A percentile compares a stretch with the other conserved stretches of the same genome.
Evolutionary conservation across 2,113 vertebrate species (phyloP).

Genomic region (Notothenia rossii): DNA sequence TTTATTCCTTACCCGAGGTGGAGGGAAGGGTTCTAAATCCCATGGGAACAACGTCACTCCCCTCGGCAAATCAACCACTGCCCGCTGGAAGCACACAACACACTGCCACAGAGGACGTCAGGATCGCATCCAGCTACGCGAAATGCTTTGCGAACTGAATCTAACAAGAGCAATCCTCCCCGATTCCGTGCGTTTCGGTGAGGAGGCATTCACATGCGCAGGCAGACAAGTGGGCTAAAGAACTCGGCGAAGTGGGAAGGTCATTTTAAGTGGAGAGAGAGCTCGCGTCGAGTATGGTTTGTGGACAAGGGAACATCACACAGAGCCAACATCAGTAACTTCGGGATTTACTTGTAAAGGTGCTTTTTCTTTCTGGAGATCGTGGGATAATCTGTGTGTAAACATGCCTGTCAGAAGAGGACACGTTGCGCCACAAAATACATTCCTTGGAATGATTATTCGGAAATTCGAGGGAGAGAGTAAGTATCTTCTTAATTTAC

Average conservation of each 20-base stretch:
- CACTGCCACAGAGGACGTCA: slow-evolving; percentile 81
- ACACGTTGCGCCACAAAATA: slow-evolving; percentile 99
- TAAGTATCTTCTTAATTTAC: slow-evolving; percentile 85
- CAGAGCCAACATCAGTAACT: slow-evolving; percentile 86
- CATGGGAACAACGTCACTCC: slow-evolving; percentile 85
- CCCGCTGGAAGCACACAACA: slow-evolving; percentile 80
- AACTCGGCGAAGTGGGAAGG: slow-evolving; percentile 66
- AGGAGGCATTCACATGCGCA: slow-evolving; percentile 69
- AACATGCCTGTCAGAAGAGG: slow-evolving; percentile 99
- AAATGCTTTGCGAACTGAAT: slow-evolving; percentile 86
- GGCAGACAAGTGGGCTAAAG: slow-evolving; percentile 68
- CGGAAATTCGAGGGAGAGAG: slow-evolving; percentile 99
- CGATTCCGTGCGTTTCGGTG: slow-evolving; percentile 74
- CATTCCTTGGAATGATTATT: slow-evolving; percentile 98
- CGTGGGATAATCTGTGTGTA: slow-evolving; percentile 76
- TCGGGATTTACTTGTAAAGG: slow-evolving; percentile 77
- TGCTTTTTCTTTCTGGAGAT: slow-evolving; percentile 63
- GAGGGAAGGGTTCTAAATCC: slow-evolving; percentile 81
- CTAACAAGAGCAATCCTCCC: slow-evolving; percentile 75
- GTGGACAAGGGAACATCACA: slow-evolving; percentile 79
- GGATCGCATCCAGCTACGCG: slow-evolving; percentile 86
- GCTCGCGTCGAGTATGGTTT: slow-evolving; percentile 82
- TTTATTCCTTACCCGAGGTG: slow-evolving; percentile 84
- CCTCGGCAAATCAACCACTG: slow-evolving; percentile 82
- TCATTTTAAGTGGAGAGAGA: slow-evolving; percentile 71